These are phyloP conservation scores for Eilema depressum DNA, from an alignment of 2,888 invertebrate genomes.

Conservation along the genomic window DNA sequence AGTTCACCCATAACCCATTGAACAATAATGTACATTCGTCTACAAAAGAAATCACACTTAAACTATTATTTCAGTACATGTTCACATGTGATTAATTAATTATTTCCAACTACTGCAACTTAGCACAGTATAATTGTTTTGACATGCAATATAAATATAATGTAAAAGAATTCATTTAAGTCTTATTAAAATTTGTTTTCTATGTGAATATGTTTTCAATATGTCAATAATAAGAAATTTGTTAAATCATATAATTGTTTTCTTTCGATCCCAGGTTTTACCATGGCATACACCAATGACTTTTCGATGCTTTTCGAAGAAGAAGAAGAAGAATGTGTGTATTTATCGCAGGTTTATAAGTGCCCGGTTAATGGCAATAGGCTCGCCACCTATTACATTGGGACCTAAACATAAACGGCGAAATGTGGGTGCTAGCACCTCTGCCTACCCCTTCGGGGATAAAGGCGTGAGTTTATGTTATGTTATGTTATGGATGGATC, in stretches of 20 bases:
- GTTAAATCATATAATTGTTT: slow-evolving; percentile 52
- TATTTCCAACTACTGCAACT: slow-evolving; percentile 28
- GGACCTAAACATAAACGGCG: no score
- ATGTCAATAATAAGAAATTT: slow-evolving; percentile 56
- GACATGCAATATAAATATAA: slow-evolving; percentile 43
- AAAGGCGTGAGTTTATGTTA: no score
- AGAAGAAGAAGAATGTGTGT: no score
- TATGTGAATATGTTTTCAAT: slow-evolving; percentile 53
- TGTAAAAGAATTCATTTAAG: slow-evolving; percentile 36
- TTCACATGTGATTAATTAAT: slow-evolving; percentile 22
- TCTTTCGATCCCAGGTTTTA: no score
- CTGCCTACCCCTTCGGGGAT: no score
- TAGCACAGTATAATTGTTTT: slow-evolving; percentile 35
- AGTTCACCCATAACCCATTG: slow-evolving; percentile 9
- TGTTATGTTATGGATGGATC: no score
- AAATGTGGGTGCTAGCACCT: no score
- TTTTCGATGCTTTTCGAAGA: no score
- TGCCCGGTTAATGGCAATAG: no score
- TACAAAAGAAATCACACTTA: slow-evolving; percentile 5
- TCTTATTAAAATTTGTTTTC: slow-evolving; percentile 53
- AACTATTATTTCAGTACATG: slow-evolving; percentile 30
- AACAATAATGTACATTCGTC: slow-evolving; percentile 1
- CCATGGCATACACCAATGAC: no score
- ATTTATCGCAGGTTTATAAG: no score
- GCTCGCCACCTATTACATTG: no score